A percentile compares a stretch with the other conserved stretches of the same genome.
phyloP scores from a whole-genome alignment of 2,888 invertebrate species.

The Pycnomerus fuliginosus region DNA sequence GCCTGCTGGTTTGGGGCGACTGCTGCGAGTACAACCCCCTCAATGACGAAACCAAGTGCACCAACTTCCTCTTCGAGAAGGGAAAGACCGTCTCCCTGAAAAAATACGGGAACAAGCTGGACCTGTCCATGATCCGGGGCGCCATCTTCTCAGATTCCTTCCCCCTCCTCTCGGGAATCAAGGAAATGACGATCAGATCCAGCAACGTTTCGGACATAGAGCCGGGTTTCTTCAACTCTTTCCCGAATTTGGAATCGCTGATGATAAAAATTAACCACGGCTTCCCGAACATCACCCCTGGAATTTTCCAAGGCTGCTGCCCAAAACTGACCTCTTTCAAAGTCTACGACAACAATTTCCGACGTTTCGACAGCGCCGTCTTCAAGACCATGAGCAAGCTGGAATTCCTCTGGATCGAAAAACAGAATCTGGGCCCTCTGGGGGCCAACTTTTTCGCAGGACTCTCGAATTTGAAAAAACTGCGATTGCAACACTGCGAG shows the following conservation, averaged over 20 bases:
- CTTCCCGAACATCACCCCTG: slow-evolving; percentile 21
- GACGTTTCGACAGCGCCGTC: slow-evolving; percentile 15
- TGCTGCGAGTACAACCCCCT: slow-evolving; percentile 19
- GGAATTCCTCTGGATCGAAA: slow-evolving; percentile 24
- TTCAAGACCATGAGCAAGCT: slow-evolving; percentile 14
- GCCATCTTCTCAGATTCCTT: slow-evolving; percentile 17
- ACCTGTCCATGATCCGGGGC: slow-evolving; percentile 17
- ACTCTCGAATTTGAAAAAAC: slow-evolving; percentile 11
- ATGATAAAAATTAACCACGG: slow-evolving; percentile 25
- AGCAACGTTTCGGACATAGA: slow-evolving; percentile 21
- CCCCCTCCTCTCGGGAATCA: slow-evolving; percentile 13
- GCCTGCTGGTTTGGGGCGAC: too few species aligned
- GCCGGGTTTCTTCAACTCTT: slow-evolving; percentile 14
- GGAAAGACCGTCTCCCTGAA: slow-evolving; percentile 13
- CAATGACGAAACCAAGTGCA: slow-evolving; percentile 20
- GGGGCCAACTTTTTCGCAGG: slow-evolving; percentile 20
- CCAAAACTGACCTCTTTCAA: slow-evolving; percentile 15
- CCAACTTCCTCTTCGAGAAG: slow-evolving; percentile 15
- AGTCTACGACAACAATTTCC: slow-evolving; percentile 22
- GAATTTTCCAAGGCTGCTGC: slow-evolving; percentile 18
- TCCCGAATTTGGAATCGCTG: slow-evolving; percentile 20
- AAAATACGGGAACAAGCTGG: slow-evolving; percentile 21
- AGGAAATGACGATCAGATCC: slow-evolving; percentile 19
- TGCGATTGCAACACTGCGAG: slow-evolving; percentile 21
- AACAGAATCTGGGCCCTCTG: slow-evolving; percentile 17